phyloP scores from a whole-genome alignment of 2,113 vertebrate genomes.

The Toxotes chatareus region DNA sequence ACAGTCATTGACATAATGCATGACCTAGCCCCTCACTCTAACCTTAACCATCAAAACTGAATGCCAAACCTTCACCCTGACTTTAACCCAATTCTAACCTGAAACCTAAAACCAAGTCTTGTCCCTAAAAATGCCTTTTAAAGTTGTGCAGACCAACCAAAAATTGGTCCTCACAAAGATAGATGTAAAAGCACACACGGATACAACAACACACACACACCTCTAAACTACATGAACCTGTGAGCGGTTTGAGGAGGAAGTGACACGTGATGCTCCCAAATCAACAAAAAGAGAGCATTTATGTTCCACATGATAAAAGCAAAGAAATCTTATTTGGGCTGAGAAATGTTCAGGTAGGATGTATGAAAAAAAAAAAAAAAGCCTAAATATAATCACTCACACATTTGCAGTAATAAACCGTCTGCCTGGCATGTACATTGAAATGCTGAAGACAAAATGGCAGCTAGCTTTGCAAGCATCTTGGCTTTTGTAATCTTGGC shows the following conservation, averaged over 20 bases:
- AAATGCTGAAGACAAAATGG: constrained; percentile 39
- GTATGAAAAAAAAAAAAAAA: constrained; percentile 17
- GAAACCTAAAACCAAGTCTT: too few relatives aligned
- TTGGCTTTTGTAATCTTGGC: constrained; percentile 44
- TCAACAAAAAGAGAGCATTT: constrained; percentile 9
- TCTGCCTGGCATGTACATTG: constrained; percentile 13
- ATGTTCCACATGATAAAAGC: constrained; percentile 10
- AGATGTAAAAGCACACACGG: neutral
- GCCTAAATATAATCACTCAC: constrained; percentile 27
- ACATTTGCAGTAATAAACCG: constrained; percentile 44
- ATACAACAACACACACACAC: constrained; percentile 44
- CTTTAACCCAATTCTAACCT: too few relatives aligned
- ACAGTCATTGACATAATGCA: too few relatives aligned
- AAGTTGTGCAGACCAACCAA: too few relatives aligned
- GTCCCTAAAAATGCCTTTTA: too few relatives aligned
- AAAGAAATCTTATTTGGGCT: constrained; percentile 26
- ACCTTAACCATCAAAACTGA: too few relatives aligned
- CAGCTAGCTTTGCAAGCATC: constrained; percentile 46
- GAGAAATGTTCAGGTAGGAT: constrained; percentile 19
- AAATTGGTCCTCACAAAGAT: too few relatives aligned
- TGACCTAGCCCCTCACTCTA: too few relatives aligned
- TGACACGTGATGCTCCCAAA: constrained; percentile 27
- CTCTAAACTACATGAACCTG: constrained; percentile 44
- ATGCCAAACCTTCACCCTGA: too few relatives aligned
- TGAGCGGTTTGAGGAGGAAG: constrained; percentile 42